Base-by-base conservation (phyloP, 2,888 invertebrate species). In the Carabus problematicus region DNA sequence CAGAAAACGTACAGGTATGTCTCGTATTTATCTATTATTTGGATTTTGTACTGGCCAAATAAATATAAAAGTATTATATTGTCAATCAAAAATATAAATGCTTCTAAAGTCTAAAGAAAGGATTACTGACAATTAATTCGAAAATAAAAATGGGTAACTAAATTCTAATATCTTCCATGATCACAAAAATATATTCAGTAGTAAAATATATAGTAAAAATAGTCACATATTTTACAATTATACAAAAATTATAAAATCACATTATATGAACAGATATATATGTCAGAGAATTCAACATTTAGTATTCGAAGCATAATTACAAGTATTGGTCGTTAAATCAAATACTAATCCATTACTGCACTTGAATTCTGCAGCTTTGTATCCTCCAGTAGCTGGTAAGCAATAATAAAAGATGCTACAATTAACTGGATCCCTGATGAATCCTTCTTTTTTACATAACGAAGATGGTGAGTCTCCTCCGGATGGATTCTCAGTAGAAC, bases 341-440 rank as follows among this genome's bases (percentile, higher is more conserved):
- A 67, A 67, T 16, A 52, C n/a, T 14, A 67, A 52, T 8, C 52
- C 67, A 8, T 52, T 41, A 43, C 41, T 1, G 14, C 67, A 67
- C 9, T 29, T 29, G 14, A 52, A 60, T 16, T 18, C 42, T 12
- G 29, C 19, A 6, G 52, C 40, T 42, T 42, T 52, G 54, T 42
- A 67, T 1, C 60, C 62, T 9, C 40, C 67, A 9, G 19, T 19
- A n/a, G 9, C 14, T 47, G 8, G 40, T 6, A 45, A 6, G 12
- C 69, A 69, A 11, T 69, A 45, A 43, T 62, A 69, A 11, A 69
- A 69, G 11, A 39, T 56, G 11, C 62, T 39, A 18, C 69, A 69
- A 40, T 69, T 47, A 3, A 11, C 6, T 4, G 62, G 55, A 39
- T 69, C 69, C 12, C 69, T 42, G 1, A 69, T 40, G 43, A 39